Conservation (phyloP, 2,113 vertebrate species). For the Bubo blakistoni region DNA sequence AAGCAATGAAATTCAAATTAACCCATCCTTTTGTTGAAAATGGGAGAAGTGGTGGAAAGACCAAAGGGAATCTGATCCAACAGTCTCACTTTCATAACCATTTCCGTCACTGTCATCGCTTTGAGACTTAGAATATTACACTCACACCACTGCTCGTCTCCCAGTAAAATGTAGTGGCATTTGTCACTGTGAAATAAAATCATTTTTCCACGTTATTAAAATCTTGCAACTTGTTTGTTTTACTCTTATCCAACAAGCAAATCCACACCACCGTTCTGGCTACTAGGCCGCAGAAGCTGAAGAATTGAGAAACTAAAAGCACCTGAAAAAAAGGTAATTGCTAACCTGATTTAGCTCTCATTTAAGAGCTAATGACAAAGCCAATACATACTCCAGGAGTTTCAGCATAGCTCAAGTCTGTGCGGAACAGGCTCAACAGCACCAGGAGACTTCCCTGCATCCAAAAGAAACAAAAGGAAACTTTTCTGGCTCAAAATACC, state of each 20-base stretch:
- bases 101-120: neutral
- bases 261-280: accelerated
- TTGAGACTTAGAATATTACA: neutral
- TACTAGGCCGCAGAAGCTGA: neutral
- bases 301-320: neutral
- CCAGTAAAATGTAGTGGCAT: accelerated
- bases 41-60: neutral
- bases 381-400: neutral
- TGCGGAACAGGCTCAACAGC: neutral
- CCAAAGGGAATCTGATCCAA: neutral
- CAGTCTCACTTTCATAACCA: neutral
- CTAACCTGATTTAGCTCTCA: neutral
- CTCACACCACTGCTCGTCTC: neutral
- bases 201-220: neutral
- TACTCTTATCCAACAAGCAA: neutral
- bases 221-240: neutral
- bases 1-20: conserved; percentile 52
- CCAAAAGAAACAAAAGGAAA: neutral
- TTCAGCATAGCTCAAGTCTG: neutral
- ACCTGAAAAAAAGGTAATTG: neutral
- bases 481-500: neutral
- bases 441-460: neutral
- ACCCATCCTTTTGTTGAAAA: neutral
- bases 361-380: neutral
- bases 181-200: neutral